Percentiles rank a stretch among this genome's conserved stretches.
These are phyloP conservation scores for Heterocephalus glaber DNA, from an alignment of 2,113 vertebrate genomes.

Conservation along the genomic window DNA sequence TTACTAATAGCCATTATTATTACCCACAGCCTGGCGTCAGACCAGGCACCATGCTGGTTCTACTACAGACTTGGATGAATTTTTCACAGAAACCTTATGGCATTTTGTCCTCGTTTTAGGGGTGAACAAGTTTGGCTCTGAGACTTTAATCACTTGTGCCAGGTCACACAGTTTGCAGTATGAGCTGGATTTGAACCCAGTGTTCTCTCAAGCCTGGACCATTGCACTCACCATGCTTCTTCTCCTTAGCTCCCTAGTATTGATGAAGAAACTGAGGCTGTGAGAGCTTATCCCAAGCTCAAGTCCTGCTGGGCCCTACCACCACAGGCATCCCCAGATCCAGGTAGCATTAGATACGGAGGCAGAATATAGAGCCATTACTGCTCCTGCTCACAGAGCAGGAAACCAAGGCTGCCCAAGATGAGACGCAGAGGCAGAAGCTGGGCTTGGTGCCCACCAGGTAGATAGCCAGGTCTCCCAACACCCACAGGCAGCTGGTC, in stretches of 20 bases:
- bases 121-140: not conserved
- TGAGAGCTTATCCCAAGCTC: not conserved
- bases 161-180: not conserved
- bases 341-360: fast-evolving
- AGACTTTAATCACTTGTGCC: not conserved
- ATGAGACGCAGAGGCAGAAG: not conserved
- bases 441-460: not conserved
- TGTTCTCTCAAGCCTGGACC: not conserved
- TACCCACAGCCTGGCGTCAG: not conserved
- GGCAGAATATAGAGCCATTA: not conserved
- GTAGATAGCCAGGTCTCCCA: not conserved
- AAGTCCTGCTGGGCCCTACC: not conserved
- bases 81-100: not conserved
- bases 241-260: not conserved
- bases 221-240: fast-evolving
- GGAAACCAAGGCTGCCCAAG: not conserved
- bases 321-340: not conserved
- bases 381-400: not conserved
- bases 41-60: not conserved
- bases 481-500: not conserved
- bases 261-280: not conserved
- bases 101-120: conserved; percentile 1
- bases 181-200: not conserved
- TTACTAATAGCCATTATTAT: not conserved
- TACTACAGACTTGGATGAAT: not conserved